phyloP scores from a whole-genome alignment of 35 echinoderm and acorn worm species.

The Ophioderma brevispina region DNA sequence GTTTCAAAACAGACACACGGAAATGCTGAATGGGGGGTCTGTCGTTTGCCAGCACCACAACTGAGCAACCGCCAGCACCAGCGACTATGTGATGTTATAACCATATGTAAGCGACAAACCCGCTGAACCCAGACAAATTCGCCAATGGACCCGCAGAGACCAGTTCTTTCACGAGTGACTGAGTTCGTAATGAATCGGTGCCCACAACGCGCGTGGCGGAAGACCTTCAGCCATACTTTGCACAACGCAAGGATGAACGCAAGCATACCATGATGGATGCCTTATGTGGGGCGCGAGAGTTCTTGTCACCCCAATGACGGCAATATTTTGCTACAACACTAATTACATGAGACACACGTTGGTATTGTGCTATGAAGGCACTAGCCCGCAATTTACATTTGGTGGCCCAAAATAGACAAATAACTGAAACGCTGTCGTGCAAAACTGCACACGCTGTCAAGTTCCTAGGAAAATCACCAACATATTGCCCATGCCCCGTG shows the following conservation, averaged over 20 bases:
- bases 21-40: constrained; percentile 51
- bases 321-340: constrained; percentile 15
- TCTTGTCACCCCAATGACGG: constrained; percentile 37
- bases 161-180: constrained; percentile 23
- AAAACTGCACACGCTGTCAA: too few species aligned
- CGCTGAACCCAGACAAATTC: constrained; percentile 45
- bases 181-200: constrained; percentile 39
- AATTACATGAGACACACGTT: constrained; percentile 72
- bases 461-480: too few species aligned
- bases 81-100: constrained; percentile 27
- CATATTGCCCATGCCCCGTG: too few species aligned
- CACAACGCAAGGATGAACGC: constrained; percentile 47
- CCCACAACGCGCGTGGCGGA: neutral
- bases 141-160: constrained; percentile 27
- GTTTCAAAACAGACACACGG: constrained; percentile 6
- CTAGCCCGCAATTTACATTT: constrained; percentile 71
- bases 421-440: too few species aligned
- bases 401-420: too few species aligned
- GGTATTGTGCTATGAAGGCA: constrained; percentile 62
- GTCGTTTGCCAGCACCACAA: constrained; percentile 7
- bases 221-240: constrained; percentile 42
- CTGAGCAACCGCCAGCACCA: neutral
- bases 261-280: constrained; percentile 51
- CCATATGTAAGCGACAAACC: neutral
- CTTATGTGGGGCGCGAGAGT: constrained; percentile 63